Base-by-base conservation (phyloP, 2,888 invertebrate species). In the Lycophotia porphyrea region DNA sequence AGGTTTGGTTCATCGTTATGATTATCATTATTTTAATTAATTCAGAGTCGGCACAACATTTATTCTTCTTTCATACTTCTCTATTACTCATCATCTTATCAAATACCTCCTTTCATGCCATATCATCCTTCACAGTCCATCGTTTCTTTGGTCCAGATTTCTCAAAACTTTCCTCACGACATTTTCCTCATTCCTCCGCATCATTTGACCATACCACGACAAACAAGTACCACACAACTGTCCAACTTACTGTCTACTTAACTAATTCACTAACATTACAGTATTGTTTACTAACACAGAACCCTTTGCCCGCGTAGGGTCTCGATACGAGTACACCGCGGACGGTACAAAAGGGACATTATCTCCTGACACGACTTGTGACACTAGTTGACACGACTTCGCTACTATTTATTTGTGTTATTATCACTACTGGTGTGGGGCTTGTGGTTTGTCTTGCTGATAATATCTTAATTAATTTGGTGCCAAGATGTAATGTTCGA, bases 361-460 rank as follows among this genome's bases (percentile, higher is more conserved):
- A 88, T 88, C 88, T 78, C 42, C 74, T 60, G 87, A 84, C 80
- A 78, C 75, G 74, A 86, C 78, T 80, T 77, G 71, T 74, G 74
- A 74, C 74, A 76, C 79, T 24, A 76, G 60, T 76, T 71, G 74
- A 75, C 74, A 76, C 71, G 49, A 76, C 49, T 78, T 71, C 71
- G 42, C 63, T 52, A 71, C 84, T 84, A 88, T 88, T 88, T 88
- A 89, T 89, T 86, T 64, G 78, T 75, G 70, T 84, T 88, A 88
- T 89, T 88, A 88, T 88, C 87, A 81, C 79, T 68, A 64, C 24
- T 63, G 73, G 78, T 76, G 77, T 70, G 71, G 71, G 71, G 77
- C 71, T 68, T 65, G 80, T 74, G 69, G 76, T 76, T 75, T 72
- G 68, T 75, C 49, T n/a, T 31, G 52, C 71, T 67, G 87, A 87